Percentiles rank a stretch among this genome's conserved stretches.
Conservation (phyloP, 2,113 vertebrate genomes). For the Sisor rabdophorus region DNA sequence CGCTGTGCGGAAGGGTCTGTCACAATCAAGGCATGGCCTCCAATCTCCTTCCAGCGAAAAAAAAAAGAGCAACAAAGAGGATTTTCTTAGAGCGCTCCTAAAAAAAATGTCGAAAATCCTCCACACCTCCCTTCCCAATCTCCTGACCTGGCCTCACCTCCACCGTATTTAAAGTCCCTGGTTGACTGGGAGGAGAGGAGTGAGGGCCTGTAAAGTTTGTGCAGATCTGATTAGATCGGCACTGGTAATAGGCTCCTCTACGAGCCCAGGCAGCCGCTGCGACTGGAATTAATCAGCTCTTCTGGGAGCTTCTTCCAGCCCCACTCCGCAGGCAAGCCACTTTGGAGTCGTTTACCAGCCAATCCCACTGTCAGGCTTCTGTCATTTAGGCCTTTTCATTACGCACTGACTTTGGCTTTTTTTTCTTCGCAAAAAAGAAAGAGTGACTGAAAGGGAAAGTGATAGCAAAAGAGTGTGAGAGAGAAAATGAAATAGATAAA, state of each 20-base stretch:
- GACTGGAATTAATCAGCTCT: slow-evolving; percentile 99
- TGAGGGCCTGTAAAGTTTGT: slow-evolving; percentile 87
- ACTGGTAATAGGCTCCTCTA: slow-evolving; percentile 97
- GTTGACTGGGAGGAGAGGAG: slow-evolving; percentile 75
- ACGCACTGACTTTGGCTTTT: slow-evolving; percentile 68
- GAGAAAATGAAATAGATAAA: slow-evolving; percentile 82
- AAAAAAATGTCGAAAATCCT: slow-evolving; percentile 78
- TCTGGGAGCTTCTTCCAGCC: slow-evolving; percentile 93
- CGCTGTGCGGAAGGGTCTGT: slow-evolving; percentile 63
- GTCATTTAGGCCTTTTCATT: slow-evolving; percentile 99
- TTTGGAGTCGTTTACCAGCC: slow-evolving; percentile 98
- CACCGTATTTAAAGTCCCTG: slow-evolving; percentile 84
- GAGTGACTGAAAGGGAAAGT: slow-evolving; percentile 46
- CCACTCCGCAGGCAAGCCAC: slow-evolving; percentile 87
- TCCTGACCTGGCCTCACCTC: slow-evolving; percentile 72
- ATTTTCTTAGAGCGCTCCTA: slow-evolving; percentile 66
- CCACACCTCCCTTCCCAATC: slow-evolving; percentile 76
- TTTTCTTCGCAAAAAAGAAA: slow-evolving; percentile 46
- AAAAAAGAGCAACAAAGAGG: slow-evolving; percentile 56
- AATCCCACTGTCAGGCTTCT: slow-evolving; percentile 99
- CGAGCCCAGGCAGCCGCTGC: slow-evolving; percentile 83
- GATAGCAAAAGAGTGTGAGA: slow-evolving; percentile 41
- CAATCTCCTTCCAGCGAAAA: slow-evolving; percentile 59
- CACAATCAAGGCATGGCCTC: slow-evolving; percentile 67
- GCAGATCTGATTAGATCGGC: slow-evolving; percentile 94